Evolutionary conservation across 2,888 invertebrate species (phyloP), one percentile per base, ranked within the genome.

Genomic region (Chrysolina haemoptera): DNA sequence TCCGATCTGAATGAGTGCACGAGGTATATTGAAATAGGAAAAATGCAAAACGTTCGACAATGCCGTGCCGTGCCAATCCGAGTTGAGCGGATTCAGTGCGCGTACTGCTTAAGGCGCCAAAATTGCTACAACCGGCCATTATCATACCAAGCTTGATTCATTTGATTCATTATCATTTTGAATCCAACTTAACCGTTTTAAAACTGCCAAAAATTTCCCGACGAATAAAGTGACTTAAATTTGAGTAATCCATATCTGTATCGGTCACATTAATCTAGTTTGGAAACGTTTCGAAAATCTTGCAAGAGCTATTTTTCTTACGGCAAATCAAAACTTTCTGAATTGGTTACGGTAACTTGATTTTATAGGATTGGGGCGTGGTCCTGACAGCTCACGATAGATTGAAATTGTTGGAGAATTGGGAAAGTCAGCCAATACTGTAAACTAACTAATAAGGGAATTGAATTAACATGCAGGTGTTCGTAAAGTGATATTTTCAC

Each of bases 321-420:
- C 16, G 53, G 40, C 18, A 53, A 53, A 67, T 67, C 22, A 53
- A 67, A 67, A 67, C 67, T 67, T 67, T 53, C 18, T 22, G 40
- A 53, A 67, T 67, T 67, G 53, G 67, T 40, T 40, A 40, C 22
- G 48, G 41, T 53, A 27, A 67, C 16, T 50, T 16, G 53, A 67
- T 67, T 67, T 27, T 10, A 53, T 40, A 11, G 48, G 18, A 40
- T 27, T 53, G n/a, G 53, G 48, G 50, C 18, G 59, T 59, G 59
- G 10, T 53, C 35, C 12, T 66, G 65, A 66, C 65, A 50, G 40
- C 65, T 66, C 27, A 35, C 12, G 65, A 66, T 48, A 46, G 50
- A 67, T 50, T 67, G 40, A 48, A 48, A 53, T 67, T 67, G 53
- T 67, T 67, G 40, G 20, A 11, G 20, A 22, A 67, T 67, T 53